Evolutionary conservation across 2,113 vertebrate genomes (phyloP).

Genomic region (Lagopus leucura): DNA sequence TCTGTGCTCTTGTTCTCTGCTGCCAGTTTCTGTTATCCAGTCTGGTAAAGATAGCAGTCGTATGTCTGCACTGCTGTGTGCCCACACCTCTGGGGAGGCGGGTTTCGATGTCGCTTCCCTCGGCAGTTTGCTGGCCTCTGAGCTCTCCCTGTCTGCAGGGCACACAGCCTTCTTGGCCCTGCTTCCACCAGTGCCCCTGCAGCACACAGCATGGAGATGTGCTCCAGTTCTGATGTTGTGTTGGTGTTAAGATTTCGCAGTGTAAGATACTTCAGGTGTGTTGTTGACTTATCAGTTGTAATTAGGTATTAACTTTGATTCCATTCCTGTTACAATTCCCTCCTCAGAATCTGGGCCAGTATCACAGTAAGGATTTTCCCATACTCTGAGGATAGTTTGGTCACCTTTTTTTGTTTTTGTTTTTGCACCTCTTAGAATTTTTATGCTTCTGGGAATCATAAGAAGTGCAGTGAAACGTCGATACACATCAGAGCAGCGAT

Average conservation of each 20-base stretch:
- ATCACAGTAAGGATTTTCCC: neutral
- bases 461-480: too few species aligned
- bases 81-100: neutral
- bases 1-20: neutral
- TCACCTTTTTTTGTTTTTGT: neutral
- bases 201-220: neutral
- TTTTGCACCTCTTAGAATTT: neutral
- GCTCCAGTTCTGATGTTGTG: neutral
- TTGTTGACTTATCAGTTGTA: neutral
- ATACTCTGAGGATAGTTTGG: neutral
- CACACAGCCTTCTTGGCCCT: neutral
- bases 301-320: neutral
- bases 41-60: neutral
- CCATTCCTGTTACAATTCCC: neutral
- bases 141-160: neutral
- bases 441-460: neutral
- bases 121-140: rapidly evolving
- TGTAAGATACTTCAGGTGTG: neutral
- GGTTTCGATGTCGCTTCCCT: rapidly evolving
- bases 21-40: neutral
- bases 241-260: neutral
- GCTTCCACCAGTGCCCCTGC: neutral
- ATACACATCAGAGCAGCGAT: neutral
- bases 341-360: neutral
- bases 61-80: neutral